phyloP scores from a whole-genome alignment of 2,797 vertebrate species.

The Amblyraja radiata region DNA sequence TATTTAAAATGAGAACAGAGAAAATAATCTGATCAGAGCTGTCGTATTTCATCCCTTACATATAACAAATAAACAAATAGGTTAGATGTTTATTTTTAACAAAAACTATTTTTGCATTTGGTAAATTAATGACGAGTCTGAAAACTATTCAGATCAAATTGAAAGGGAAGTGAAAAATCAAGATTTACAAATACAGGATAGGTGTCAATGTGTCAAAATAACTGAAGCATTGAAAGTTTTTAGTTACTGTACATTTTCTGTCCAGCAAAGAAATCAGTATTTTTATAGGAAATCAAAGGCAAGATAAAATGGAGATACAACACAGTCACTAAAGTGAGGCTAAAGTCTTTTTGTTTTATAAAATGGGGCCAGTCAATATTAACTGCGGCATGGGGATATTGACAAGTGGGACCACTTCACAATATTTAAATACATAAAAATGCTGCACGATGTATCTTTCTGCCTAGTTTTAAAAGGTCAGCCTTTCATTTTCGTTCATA shows the following conservation, averaged over 20 bases:
- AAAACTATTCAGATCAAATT: neutral
- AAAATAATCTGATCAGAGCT: neutral
- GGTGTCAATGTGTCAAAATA: neutral
- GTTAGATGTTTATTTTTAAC: neutral
- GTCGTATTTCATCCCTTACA: neutral
- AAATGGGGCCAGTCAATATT: neutral
- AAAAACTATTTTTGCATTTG: neutral
- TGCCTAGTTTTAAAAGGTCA: slow-evolving; percentile 18
- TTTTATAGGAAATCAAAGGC: neutral
- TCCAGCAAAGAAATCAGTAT: neutral
- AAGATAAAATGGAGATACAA: slow-evolving; percentile 22
- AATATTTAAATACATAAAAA: neutral
- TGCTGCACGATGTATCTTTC: neutral
- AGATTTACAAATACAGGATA: neutral
- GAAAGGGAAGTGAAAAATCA: neutral
- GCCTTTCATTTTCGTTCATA: slow-evolving; percentile 7
- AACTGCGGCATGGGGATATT: neutral
- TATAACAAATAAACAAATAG: neutral
- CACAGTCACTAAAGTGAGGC: neutral
- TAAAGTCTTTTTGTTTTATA: neutral
- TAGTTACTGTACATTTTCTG: neutral
- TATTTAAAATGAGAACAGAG: neutral
- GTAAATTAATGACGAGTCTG: neutral
- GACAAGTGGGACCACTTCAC: slow-evolving; percentile 23
- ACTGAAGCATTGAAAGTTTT: neutral